Base-by-base conservation (phyloP, 2,888 invertebrate genomes). In the Hemithea aestivaria region DNA sequence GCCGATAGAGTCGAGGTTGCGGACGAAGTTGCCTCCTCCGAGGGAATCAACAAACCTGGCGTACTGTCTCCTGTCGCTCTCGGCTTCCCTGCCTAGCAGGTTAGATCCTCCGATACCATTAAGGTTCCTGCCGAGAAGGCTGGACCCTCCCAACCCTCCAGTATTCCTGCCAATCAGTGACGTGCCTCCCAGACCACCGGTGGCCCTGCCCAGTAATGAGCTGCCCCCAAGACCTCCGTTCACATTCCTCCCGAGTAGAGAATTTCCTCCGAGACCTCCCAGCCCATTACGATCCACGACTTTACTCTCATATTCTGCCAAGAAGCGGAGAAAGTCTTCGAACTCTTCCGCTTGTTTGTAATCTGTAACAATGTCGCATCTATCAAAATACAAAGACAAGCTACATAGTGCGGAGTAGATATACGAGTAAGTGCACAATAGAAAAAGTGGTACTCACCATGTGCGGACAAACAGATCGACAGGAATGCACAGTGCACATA, bases 21-120 rank as follows among this genome's bases (percentile, higher is more conserved):
- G 71, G 10, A 81, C 78, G 24, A 81, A 75, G 55, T 81, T 81
- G 16, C 77, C 73, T 1, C 84, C 78, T 7, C 79, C 83, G 3
- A 82, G 62, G 1, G 74, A 62, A 43, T 76, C 73, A 1, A 73
- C 44, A 26, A 70, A 69, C 42, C 66, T 59, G 9, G 68, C 58
- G 29, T 71, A 70, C 38, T 61, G 30, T 16, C 36, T 40, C 33
- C 61, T 58, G 31, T 63, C 56, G 1, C 56, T 63, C 29, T 67
- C 62, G 1, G 62, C 31, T 7, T 68, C 63, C 47, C 74, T 66
- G 11, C 73, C 71, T 2, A 62, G 28, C 1, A 66, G 43, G 6
- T 49, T 51, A 1, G 62, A 57, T 7, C 68, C 71, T 6, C 69
- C 69, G 2, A 67, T 42, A 2, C 66, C 67, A 7, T 65, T 61